Base-by-base conservation (phyloP, 1,140 invertebrate genomes). In the Scaptomyza hsui region DNA sequence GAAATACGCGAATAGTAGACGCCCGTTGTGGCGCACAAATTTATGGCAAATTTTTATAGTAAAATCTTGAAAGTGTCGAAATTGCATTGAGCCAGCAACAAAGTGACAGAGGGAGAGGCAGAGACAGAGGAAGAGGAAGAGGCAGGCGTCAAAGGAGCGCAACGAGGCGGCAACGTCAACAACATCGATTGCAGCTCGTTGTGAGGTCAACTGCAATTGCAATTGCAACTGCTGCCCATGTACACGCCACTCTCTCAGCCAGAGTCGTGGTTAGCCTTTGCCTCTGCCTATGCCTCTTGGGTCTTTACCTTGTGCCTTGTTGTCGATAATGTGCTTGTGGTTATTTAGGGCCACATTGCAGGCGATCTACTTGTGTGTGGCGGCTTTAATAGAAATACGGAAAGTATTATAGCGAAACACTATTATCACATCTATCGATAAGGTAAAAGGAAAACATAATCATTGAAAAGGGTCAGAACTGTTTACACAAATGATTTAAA, bases 1-100 rank as follows among this genome's bases (percentile, higher is more conserved):
- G 63, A 61, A 45, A 67, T 52, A 59, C 48, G 48, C 19, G 57
- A 15, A 57, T 49, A 3, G 32, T n/a, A 60, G 37, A 67, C 62
- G 61, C 62, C 53, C 35, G 77, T 65, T 67, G 81, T 18, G 65
- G 62, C 32, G 10, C 60, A 78, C 75, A 82, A 82, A 88, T 88
- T 88, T 88, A 88, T 88, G 68, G 82, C 78, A 88, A 82, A 88
- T 88, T 88, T 88, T 88, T 88, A 75, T 78, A 78, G 71, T 75
- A 75, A 78, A 76, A 89, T 82, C 78, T 89, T 60, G 72, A 88
- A 88, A 88, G 83, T 86, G 82, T 86, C 82, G 82, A 88, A 88
- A 88, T 71, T 49, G 73, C 60, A 73, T 29, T 0, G 24, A 24
- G 29, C 16, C 32, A 39, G n/a, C 32, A 37, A 37, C 24, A 37